Conservation (phyloP, 2,888 invertebrate species). For the Scelioninae gen. 2 region DNA sequence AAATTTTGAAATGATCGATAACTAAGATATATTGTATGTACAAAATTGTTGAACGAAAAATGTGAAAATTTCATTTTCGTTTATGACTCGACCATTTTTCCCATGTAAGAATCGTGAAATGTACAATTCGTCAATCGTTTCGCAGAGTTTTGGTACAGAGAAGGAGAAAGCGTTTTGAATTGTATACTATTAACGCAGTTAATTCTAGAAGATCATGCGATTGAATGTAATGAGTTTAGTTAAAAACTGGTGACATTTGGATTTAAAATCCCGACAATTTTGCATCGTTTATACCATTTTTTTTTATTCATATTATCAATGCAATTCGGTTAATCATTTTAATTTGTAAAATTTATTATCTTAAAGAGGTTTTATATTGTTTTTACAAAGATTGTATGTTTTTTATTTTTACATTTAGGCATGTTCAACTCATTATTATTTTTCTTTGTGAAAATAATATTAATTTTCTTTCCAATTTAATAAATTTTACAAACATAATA, state of each 20-base stretch:
- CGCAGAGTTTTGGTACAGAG: constrained; percentile 39
- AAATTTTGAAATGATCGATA: constrained; percentile 9
- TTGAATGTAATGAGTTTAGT: constrained; percentile 13
- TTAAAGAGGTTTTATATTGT: neutral
- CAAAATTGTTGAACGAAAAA: constrained; percentile 30
- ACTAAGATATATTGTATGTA: constrained; percentile 27
- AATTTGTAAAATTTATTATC: neutral
- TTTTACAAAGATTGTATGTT: neutral
- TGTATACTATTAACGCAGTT: constrained; percentile 22
- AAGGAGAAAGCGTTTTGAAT: constrained; percentile 31
- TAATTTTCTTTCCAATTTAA: too few relatives aligned
- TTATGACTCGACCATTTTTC: constrained; percentile 22
- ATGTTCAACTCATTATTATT: too few relatives aligned
- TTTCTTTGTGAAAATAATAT: too few relatives aligned
- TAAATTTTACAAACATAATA: too few relatives aligned
- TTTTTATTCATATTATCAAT: neutral
- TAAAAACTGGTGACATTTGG: constrained; percentile 10
- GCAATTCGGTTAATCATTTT: neutral
- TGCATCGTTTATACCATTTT: neutral
- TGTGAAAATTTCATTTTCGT: constrained; percentile 29
- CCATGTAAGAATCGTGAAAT: constrained; percentile 42
- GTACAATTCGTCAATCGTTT: constrained; percentile 43
- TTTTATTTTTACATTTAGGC: neutral
- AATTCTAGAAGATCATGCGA: constrained; percentile 23
- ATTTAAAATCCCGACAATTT: constrained; percentile 4